phyloP scores from a whole-genome alignment of 2,888 invertebrate genomes.

The Agonopterix arenella region DNA sequence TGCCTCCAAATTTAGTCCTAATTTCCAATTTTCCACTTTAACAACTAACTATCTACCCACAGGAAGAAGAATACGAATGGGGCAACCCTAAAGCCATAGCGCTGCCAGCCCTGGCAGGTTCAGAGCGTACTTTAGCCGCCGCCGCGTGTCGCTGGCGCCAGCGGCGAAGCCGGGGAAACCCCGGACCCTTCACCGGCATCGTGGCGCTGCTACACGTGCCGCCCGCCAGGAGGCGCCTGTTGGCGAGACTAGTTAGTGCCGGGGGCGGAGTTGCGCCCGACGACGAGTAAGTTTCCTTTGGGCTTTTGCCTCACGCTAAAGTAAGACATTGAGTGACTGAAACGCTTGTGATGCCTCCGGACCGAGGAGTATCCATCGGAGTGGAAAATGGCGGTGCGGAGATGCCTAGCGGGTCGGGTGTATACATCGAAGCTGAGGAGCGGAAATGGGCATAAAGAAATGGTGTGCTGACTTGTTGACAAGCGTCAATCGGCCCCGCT shows the following conservation, averaged over 20 bases:
- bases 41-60: neutral
- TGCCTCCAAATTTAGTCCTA: too few relatives aligned
- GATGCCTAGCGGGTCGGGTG: too few relatives aligned
- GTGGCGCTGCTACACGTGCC: conserved; percentile 78
- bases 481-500: too few relatives aligned
- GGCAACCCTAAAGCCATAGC: conserved; percentile 83
- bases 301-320: too few relatives aligned
- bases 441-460: too few relatives aligned
- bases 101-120: conserved; percentile 57
- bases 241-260: conserved; percentile 83
- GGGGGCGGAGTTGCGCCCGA: conserved; percentile 85
- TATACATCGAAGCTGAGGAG: too few relatives aligned
- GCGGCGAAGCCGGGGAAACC: conserved; percentile 61
- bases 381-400: too few relatives aligned
- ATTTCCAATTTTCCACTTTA: too few relatives aligned
- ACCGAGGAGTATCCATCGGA: too few relatives aligned
- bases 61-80: conserved; percentile 92
- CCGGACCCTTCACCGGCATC: conserved; percentile 70
- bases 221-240: conserved; percentile 75
- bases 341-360: too few relatives aligned
- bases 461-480: too few relatives aligned
- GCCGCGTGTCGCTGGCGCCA: conserved; percentile 84
- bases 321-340: too few relatives aligned
- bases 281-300: conserved; percentile 59
- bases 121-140: conserved; percentile 69